A percentile compares a stretch with the other conserved stretches of the same genome.
Evolutionary conservation across 1,140 invertebrate genomes (phyloP).

Genomic region (Dufourea novaeangliae): DNA sequence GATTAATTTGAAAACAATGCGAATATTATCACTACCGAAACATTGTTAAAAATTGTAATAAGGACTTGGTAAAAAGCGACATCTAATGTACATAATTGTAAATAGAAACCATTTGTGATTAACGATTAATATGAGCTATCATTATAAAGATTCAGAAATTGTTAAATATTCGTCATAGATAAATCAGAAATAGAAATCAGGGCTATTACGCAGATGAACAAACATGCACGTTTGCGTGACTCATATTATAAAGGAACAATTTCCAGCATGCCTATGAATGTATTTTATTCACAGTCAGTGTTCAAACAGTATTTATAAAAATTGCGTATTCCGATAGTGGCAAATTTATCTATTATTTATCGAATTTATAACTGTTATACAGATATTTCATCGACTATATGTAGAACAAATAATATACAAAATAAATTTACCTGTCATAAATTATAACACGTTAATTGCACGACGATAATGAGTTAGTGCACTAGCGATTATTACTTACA

Average conservation of each 20-base stretch:
- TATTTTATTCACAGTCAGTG: conserved; percentile 6
- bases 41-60: not conserved
- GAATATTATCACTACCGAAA: not conserved
- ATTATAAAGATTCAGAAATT: not conserved
- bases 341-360: conserved; percentile 12
- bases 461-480: too few relatives aligned
- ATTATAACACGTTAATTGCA: not conserved
- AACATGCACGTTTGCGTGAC: not conserved
- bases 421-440: not conserved
- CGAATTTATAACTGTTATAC: not conserved
- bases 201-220: not conserved
- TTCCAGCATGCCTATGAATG: not conserved
- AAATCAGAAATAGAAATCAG: not conserved
- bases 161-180: not conserved
- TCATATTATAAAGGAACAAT: not conserved
- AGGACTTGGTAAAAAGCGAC: not conserved
- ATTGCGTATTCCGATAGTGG: not conserved
- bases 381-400: not conserved
- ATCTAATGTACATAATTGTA: too few relatives aligned
- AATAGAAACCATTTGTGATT: too few relatives aligned
- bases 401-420: not conserved
- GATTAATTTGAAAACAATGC: not conserved
- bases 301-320: not conserved
- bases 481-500: too few relatives aligned
- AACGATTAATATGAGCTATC: too few relatives aligned